phyloP scores from a whole-genome alignment of 2,113 vertebrate species.

The Syngnathus floridae region DNA sequence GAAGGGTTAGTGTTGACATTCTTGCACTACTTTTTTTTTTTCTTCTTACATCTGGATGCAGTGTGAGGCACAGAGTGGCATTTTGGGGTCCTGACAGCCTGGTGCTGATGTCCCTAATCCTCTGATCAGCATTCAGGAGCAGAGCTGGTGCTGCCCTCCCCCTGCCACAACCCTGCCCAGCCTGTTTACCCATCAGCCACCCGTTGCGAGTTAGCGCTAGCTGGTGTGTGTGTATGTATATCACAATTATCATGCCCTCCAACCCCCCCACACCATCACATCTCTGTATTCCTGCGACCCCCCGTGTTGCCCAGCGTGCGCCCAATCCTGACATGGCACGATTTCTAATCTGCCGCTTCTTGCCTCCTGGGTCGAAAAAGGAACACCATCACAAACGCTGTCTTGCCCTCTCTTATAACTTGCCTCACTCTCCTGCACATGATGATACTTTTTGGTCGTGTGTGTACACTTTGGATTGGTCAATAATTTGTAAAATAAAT shows the following conservation, averaged over 20 bases:
- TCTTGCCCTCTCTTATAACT: slow-evolving; percentile 39
- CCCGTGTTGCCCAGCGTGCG: slow-evolving; percentile 52
- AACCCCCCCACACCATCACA: slow-evolving; percentile 27
- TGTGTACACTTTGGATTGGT: slow-evolving; percentile 26
- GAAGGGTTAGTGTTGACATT: not conserved
- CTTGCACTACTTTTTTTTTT: slow-evolving; percentile 19
- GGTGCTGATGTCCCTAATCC: slow-evolving; percentile 54
- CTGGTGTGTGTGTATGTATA: slow-evolving; percentile 62
- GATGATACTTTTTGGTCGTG: slow-evolving; percentile 34
- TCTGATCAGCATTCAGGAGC: slow-evolving; percentile 68
- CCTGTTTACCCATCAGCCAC: slow-evolving; percentile 68
- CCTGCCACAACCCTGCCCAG: slow-evolving; percentile 44
- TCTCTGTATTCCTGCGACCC: slow-evolving; percentile 39
- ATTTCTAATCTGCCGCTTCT: slow-evolving; percentile 60
- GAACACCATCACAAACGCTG: slow-evolving; percentile 40
- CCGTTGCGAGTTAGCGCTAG: slow-evolving; percentile 46
- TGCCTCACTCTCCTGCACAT: slow-evolving; percentile 30
- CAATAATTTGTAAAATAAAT: too few relatives aligned
- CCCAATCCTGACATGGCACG: slow-evolving; percentile 67
- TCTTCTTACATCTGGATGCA: slow-evolving; percentile 27
- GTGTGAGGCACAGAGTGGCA: slow-evolving; percentile 38
- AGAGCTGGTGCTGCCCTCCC: slow-evolving; percentile 37
- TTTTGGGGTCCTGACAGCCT: slow-evolving; percentile 50
- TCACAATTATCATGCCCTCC: slow-evolving; percentile 61
- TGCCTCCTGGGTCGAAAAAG: slow-evolving; percentile 52